Conservation (phyloP, 2,888 invertebrate genomes). For the Horisme vitalbata region DNA sequence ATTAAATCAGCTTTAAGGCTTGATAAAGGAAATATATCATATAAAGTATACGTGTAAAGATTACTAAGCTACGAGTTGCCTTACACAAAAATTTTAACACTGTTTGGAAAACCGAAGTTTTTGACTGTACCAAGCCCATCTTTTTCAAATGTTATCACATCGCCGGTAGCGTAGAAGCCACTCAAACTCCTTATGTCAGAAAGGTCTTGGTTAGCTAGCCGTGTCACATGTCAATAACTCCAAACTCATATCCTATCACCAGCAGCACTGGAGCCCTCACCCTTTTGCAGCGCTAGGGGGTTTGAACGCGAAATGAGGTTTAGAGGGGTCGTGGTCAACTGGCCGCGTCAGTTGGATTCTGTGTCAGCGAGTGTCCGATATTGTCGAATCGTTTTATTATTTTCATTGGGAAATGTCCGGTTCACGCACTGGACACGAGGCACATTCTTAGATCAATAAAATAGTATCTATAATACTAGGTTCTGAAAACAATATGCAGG, state of each 20-base stretch:
- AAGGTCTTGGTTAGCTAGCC: conserved; percentile 9
- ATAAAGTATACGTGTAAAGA: too few species aligned
- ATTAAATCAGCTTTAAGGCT: too few species aligned
- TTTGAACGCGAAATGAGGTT: conserved; percentile 1
- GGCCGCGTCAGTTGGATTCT: conserved; percentile 23
- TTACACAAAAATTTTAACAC: too few species aligned
- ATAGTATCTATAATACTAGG: too few species aligned
- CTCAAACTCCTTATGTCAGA: background rate
- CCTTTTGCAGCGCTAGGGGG: background rate
- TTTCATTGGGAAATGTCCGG: conserved; percentile 24
- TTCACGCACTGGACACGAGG: conserved; percentile 17
- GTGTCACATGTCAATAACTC: conserved; percentile 21
- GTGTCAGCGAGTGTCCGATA: conserved; percentile 34
- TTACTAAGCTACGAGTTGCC: too few species aligned
- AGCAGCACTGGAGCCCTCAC: conserved; percentile 16
- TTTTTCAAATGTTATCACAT: background rate
- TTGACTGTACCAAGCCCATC: background rate
- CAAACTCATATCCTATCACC: conserved; percentile 15
- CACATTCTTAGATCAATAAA: too few species aligned
- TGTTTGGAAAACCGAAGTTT: background rate
- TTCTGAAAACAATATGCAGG: too few species aligned
- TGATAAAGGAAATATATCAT: background rate
- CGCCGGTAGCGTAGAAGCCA: too few species aligned
- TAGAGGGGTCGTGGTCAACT: conserved; percentile 17
- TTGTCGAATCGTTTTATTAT: conserved; percentile 35